Evolutionary conservation across 2,797 vertebrate species (phyloP), one percentile per base, ranked within the genome.

Genomic region (Gymnoscopelus braueri): DNA sequence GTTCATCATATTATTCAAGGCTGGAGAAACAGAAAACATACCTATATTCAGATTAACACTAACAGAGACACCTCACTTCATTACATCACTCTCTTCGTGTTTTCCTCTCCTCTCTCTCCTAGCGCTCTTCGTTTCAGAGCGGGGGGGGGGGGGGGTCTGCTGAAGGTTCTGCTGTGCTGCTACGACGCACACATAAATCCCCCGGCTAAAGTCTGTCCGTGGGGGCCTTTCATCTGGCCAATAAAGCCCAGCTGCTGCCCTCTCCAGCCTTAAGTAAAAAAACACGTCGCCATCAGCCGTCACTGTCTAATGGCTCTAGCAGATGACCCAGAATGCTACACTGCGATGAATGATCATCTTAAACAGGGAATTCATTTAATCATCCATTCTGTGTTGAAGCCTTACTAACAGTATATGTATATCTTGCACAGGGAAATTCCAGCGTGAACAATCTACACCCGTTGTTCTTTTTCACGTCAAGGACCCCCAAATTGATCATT

Each of bases 161-260:
- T 65, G 60, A 24, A 64, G 63, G 67, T 67, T 81, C 67, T 68
- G 68, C 60, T 61, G 39, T 63, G 72, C 82, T 60, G 69, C 62
- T 63, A 4, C 69, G 60, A 79, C 35, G 48, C 60, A 29, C 52
- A 77, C 71, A 86, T 87, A 87, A 89, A 89, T 89, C 79, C 69
- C 65, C 26, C 57, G 13, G 58, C 58, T 67, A 51, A 51, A 52
- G 63, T 68, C 74, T 71, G 71, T 80, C 79, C 69, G n/a, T 69
- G 35, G 66, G 63, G 63, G 79, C 68, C 84, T 89, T 88, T 88
- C 72, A 91, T 88, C 80, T 86, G 53, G 19, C 65, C 83, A 77
- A 67, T 84, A 73, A 87, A 83, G 74, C 32, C 81, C 82, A 84
- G 80, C 77, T 88, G 84, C 79, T 74, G 78, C 81, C 69, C 77